Conservation (phyloP, 2,113 vertebrate genomes). For the Elaphurus davidianus region DNA sequence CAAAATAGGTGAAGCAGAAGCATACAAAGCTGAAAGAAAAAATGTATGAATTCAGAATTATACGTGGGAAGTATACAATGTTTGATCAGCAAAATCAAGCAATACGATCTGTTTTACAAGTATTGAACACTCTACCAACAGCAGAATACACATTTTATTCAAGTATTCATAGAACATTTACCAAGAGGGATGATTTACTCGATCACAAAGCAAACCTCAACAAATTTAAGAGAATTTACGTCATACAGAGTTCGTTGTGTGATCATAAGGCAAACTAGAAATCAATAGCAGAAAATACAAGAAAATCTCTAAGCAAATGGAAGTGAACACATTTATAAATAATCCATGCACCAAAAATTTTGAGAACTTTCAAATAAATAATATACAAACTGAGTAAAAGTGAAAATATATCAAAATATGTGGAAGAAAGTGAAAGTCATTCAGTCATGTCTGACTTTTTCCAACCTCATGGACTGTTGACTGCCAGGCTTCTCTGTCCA, state of each 20-base stretch:
- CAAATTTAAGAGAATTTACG: not conserved
- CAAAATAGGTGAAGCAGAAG: not conserved
- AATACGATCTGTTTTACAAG: not conserved
- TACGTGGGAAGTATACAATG: not conserved
- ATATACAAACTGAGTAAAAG: not conserved
- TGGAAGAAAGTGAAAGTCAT: not conserved
- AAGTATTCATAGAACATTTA: not conserved
- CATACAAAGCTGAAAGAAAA: not conserved
- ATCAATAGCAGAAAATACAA: not conserved
- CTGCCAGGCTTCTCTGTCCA: not conserved
- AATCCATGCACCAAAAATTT: not conserved
- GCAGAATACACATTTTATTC: not conserved
- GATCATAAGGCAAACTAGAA: not conserved
- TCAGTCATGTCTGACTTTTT: not conserved
- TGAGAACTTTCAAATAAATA: not conserved
- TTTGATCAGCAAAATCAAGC: not conserved
- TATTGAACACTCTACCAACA: not conserved
- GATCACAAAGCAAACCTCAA: not conserved
- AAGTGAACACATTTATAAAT: not conserved
- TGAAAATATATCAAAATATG: not conserved
- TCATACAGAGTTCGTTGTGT: not conserved
- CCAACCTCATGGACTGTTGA: not conserved
- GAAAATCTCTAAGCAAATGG: not conserved
- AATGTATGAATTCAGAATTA: not conserved
- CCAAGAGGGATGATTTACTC: not conserved